Evolutionary conservation across 2,797 vertebrate species (phyloP).

Genomic region (Steatocranus sp.): DNA sequence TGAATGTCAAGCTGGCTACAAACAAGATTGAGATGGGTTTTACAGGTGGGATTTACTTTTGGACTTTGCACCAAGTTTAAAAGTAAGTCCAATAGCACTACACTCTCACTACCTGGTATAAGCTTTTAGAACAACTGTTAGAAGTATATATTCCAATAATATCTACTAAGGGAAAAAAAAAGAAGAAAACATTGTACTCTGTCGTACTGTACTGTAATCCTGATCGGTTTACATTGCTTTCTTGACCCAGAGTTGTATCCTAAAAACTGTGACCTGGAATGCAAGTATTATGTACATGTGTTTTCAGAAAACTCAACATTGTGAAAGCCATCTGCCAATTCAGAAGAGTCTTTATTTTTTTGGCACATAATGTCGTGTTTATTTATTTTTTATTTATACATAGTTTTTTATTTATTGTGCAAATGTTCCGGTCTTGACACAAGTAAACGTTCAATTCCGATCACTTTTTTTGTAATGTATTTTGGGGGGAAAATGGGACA

Average conservation of each 20-base stretch:
- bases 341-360: slow-evolving; percentile 72
- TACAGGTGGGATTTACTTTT: slow-evolving; percentile 54
- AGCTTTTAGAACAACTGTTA: slow-evolving; percentile 76
- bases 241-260: slow-evolving; percentile 71
- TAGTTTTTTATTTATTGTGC: slow-evolving; percentile 79
- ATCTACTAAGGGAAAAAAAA: slow-evolving; percentile 55
- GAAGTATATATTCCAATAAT: slow-evolving; percentile 67
- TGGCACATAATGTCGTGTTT: slow-evolving; percentile 75
- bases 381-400: slow-evolving; percentile 81
- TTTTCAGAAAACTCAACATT: slow-evolving; percentile 70
- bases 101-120: slow-evolving; percentile 75
- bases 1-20: slow-evolving; percentile 72
- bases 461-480: slow-evolving; percentile 77
- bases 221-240: slow-evolving; percentile 73
- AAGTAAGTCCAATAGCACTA: slow-evolving; percentile 69
- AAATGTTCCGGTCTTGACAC: slow-evolving; percentile 74
- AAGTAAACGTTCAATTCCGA: slow-evolving; percentile 68
- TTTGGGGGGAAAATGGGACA: slow-evolving; percentile 60
- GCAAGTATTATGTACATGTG: slow-evolving; percentile 71
- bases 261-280: slow-evolving; percentile 81
- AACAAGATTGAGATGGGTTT: slow-evolving; percentile 53
- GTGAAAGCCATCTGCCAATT: slow-evolving; percentile 76
- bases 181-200: slow-evolving; percentile 60
- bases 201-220: slow-evolving; percentile 73
- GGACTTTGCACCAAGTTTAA: slow-evolving; percentile 52